phyloP scores from a whole-genome alignment of 2,113 vertebrate species.

The Neolamprologus tretocephalus region DNA sequence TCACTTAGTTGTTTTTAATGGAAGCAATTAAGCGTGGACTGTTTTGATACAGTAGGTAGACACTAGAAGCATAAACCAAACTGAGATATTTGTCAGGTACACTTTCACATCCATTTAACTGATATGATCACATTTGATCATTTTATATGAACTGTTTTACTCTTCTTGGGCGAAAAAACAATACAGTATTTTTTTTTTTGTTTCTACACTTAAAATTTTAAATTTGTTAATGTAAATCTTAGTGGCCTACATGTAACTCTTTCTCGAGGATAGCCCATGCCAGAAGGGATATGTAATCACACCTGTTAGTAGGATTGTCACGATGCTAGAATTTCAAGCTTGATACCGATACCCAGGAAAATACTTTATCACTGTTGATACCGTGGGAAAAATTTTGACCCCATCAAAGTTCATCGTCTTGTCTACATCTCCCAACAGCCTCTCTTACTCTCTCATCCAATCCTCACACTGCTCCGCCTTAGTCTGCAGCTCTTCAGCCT shows the following conservation, averaged over 20 bases:
- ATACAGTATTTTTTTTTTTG: background rate
- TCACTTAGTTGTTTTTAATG: background rate
- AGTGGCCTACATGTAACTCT: background rate
- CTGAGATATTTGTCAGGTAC: background rate
- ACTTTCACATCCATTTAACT: background rate
- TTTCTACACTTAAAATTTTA: background rate
- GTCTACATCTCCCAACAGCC: background rate
- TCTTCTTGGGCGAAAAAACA: accelerated
- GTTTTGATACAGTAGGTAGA: background rate
- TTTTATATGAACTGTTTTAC: background rate
- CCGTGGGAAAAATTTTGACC: background rate
- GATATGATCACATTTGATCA: background rate
- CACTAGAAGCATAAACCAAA: background rate
- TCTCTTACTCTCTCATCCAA: background rate
- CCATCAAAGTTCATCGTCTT: background rate
- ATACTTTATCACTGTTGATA: background rate
- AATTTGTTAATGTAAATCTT: background rate
- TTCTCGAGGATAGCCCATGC: background rate
- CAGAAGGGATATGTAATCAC: background rate
- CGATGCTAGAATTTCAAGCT: background rate
- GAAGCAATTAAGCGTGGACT: background rate
- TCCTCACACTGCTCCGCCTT: background rate
- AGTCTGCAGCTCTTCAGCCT: background rate
- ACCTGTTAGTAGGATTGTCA: background rate
- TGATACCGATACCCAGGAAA: background rate